phyloP scores from a whole-genome alignment of 2,797 vertebrate genomes.

The Enteromius paludinosus region DNA sequence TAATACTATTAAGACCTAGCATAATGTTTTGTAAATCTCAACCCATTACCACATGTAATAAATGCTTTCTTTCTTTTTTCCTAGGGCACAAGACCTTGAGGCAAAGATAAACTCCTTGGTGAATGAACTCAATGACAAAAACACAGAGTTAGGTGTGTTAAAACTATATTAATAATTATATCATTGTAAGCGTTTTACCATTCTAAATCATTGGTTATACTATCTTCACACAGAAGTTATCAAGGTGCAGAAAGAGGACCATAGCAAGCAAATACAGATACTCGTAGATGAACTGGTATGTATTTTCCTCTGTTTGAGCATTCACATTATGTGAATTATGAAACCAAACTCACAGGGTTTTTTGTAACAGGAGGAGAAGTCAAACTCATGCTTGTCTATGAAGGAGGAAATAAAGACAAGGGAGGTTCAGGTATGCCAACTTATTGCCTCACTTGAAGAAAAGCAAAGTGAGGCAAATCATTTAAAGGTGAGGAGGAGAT shows the following conservation, averaged over 20 bases:
- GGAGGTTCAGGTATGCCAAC: conserved; percentile 63
- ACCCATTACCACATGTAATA: conserved; percentile 12
- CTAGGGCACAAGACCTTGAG: conserved; percentile 79
- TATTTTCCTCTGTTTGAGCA: conserved; percentile 15
- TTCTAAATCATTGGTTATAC: neutral
- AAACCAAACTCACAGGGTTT: conserved; percentile 6
- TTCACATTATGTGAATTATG: conserved; percentile 1
- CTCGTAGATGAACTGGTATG: conserved; percentile 82
- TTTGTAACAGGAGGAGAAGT: conserved; percentile 66
- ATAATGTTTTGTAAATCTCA: neutral
- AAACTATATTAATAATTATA: neutral
- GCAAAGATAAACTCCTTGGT: conserved; percentile 69
- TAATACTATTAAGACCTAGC: neutral
- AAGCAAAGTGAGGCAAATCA: conserved; percentile 67
- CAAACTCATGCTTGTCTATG: conserved; percentile 65
- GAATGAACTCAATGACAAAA: conserved; percentile 78
- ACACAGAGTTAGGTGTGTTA: conserved; percentile 80
- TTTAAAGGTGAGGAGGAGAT: conserved; percentile 68
- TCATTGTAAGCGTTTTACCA: neutral
- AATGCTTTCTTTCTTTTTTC: conserved; percentile 55
- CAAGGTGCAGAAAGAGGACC: conserved; percentile 74
- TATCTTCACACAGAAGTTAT: conserved; percentile 75
- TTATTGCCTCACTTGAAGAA: conserved; percentile 69
- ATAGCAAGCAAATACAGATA: conserved; percentile 80
- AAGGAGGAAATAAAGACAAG: conserved; percentile 61